A percentile compares a stretch with the other conserved stretches of the same genome.
Conservation (phyloP, 2,888 invertebrate species). For the Aphelenchoides bicaudatus region DNA sequence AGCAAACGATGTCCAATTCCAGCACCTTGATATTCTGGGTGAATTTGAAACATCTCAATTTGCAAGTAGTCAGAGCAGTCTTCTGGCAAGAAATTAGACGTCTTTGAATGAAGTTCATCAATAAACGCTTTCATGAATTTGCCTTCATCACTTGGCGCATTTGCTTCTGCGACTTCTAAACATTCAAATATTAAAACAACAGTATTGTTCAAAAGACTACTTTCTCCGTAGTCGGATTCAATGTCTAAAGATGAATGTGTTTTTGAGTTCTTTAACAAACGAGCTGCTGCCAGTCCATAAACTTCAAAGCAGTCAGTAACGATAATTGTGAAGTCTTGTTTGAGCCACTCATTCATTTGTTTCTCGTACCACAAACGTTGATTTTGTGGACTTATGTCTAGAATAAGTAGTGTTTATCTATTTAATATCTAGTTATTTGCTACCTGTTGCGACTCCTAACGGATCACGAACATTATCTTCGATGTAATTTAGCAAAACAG, state of each 20-base stretch:
- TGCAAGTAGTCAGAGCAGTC: conserved; percentile 1
- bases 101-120: conserved; percentile 6
- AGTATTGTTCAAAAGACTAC: not conserved
- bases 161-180: not conserved
- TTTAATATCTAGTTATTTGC: too few relatives aligned
- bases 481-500: too few relatives aligned
- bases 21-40: conserved; percentile 4
- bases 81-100: conserved; percentile 5
- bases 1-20: not conserved
- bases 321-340: not conserved
- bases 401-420: too few relatives aligned
- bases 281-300: not conserved
- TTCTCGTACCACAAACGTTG: not conserved
- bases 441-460: conserved; percentile 2
- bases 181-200: not conserved
- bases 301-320: conserved; percentile 6
- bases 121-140: conserved; percentile 6
- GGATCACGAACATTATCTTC: too few relatives aligned
- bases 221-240: not conserved
- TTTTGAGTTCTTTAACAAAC: not conserved
- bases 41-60: not conserved
- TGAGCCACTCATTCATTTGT: not conserved
- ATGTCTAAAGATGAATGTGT: not conserved
- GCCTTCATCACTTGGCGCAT: not conserved
- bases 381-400: not conserved